Base-by-base conservation (phyloP, 2,113 vertebrate genomes). In the Deroptyus accipitrinus region DNA sequence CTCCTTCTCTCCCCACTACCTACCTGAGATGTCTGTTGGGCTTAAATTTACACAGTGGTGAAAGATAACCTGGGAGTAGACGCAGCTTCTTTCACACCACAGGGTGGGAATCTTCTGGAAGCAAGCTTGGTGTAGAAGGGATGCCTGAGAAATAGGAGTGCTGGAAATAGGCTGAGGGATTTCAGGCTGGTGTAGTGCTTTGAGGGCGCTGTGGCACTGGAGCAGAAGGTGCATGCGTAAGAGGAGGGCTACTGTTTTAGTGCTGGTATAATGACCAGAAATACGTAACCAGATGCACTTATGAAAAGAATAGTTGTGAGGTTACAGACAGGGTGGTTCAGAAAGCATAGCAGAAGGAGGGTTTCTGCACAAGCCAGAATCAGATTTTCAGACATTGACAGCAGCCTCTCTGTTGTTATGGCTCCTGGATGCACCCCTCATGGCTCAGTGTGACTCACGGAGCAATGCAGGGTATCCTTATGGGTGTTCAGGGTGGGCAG, bases 31-130 rank as follows among this genome's bases (percentile, higher is more conserved):
- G 1, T 69, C 83, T 75, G 31, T 57, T 94, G 93, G 94, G 94
- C 86, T 95, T 96, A 96, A 96, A 95, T 96, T 97, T 97, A 85
- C 51, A 54, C 80, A 95, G 87, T 86, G 57, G 33, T 92, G 17
- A 17, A 70, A 73, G 66, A 80, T 59, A 61, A 48, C 49, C 27
- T 78, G 44, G 55, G 70, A 78, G 44, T 37, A 52, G 55, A 35
- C 33, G 39, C 52, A 44, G 48, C 73, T 73, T 57, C 24, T 85
- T 86, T n/a, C 70, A 49, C 19, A 51, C 30, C 62, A 30, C 41
- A n/a, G 83, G 28, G 24, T 2, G 15, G n/a, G 68, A 76, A 33
- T 81, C 10, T 78, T 86, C 20, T 35, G 30, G 59, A 42, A 92
- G 64, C 48, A 48, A 54, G 8, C 46, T 86, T 74, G 18, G 37